Base-by-base conservation (phyloP, 2,797 vertebrate genomes). In the Decapterus maruadsi region DNA sequence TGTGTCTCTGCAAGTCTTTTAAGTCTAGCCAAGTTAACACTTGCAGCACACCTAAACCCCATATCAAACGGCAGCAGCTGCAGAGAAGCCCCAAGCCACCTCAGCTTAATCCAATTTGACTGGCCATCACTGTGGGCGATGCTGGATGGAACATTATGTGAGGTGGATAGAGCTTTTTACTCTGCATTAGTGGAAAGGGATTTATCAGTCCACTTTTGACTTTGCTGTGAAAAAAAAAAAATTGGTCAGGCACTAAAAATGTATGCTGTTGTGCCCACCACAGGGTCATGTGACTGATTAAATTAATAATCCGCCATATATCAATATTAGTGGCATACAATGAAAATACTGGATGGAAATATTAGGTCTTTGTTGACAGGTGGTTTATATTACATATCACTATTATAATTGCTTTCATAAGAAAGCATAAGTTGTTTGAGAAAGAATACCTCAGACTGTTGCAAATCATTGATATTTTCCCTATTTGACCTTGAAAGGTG, bases 101-200 rank as follows among this genome's bases (percentile, higher is more conserved):
- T 91, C 94, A 89, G 90, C 91, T 89, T 95, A 95, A 96, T 96
- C 94, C 94, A 95, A 95, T 96, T 95, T 94, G 92, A 95, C 90
- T 93, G 94, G 94, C 93, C 94, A 94, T 95, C 93, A 94, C 93
- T 95, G 92, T 92, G 88, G 93, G 94, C 90, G 83, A 93, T 91
- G 91, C 92, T 93, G 92, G 90, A 93, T 93, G 87, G 87, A 93
- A 91, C 90, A 92, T 92, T 91, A 90, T 94, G 91, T 87, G 87
- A 91, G 89, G 88, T 90, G 92, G 90, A 93, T 91, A 70, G 92
- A 93, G 90, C 90, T 86, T 93, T 94, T 93, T 92, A 87, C 90
- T 90, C 89, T 80, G 86, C 90, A 89, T 95, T 93, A 90, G 86
- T 86, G 78, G 65, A 86, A 76, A 80, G 77, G 84, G 85, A 91